These are phyloP conservation scores for Acanthoscelides obtectus DNA, from an alignment of 2,888 invertebrate genomes.

Conservation along the genomic window DNA sequence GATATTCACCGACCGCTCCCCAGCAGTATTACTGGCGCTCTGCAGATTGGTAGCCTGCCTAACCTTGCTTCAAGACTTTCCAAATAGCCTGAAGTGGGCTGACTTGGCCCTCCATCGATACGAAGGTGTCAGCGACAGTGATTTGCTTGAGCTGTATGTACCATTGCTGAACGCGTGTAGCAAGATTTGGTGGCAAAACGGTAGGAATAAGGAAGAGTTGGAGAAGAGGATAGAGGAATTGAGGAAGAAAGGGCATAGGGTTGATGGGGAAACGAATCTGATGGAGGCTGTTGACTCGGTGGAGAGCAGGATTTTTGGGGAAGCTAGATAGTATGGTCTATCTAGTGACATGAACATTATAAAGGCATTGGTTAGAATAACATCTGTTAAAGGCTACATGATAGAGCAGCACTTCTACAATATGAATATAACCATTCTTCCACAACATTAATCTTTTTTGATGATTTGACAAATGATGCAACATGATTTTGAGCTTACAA, in stretches of 20 bases:
- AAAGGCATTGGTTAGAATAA: too few relatives aligned
- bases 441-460: too few relatives aligned
- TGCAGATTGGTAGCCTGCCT: constrained; percentile 66
- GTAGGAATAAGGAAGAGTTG: constrained; percentile 58
- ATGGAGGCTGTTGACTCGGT: constrained; percentile 62
- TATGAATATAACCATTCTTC: too few relatives aligned
- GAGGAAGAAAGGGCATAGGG: constrained; percentile 62
- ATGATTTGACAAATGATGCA: too few relatives aligned
- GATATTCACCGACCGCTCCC: constrained; percentile 65
- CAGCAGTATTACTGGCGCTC: constrained; percentile 60
- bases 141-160: constrained; percentile 62
- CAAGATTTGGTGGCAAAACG: constrained; percentile 61
- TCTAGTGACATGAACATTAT: too few relatives aligned
- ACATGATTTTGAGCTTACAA: too few relatives aligned
- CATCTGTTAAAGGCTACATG: too few relatives aligned
- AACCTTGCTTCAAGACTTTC: constrained; percentile 47
- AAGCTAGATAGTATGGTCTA: not conserved
- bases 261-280: constrained; percentile 54
- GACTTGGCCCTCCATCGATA: constrained; percentile 65
- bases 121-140: constrained; percentile 66
- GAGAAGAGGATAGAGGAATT: constrained; percentile 59
- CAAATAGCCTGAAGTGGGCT: constrained; percentile 64
- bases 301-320: constrained; percentile 35
- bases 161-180: constrained; percentile 65
- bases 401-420: too few relatives aligned